Base-by-base conservation (phyloP, 2,113 vertebrate species). In the Misgurnus anguillicaudatus region DNA sequence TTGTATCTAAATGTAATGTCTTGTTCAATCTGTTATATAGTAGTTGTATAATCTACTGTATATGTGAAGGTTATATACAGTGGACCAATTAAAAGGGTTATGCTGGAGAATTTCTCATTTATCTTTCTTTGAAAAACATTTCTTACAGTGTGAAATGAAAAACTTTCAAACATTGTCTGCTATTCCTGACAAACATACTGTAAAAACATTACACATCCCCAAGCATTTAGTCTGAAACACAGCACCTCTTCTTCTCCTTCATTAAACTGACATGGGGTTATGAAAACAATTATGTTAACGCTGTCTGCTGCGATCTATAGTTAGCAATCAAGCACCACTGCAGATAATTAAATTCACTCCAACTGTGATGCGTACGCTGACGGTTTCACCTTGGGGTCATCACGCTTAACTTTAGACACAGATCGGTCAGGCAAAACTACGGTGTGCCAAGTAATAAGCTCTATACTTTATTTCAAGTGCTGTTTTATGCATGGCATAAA, bases 331-430 rank as follows among this genome's bases (percentile, higher is more conserved):
- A 79, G 75, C 75, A 78, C 65, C 77, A 70, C 69, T 64, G 79
- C 67, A 78, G 75, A 76, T 80, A 80, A 84, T 81, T 80, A 84
- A 81, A 78, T 74, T 41, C 57, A 64, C 63, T 81, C 75, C 77
- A 67, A 70, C 64, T 47, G 47, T 61, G 57, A 63, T 73, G 74
- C 61, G 45, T 39, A 7, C 48, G 41, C 62, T 77, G 79, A 70
- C 31, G 62, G 41, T 78, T 80, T 78, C 76, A 84, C 79, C 83
- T 81, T 75, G 69, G 72, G 62, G 55, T 82, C 74, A 58, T 71
- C 75, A 72, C 60, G 47, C 65, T 83, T 74, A 83, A 80, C 65
- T 42, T 57, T 58, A 83, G 65, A 76, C 62, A 53, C 38, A 66
- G 65, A 16, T 17, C 31, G 21, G 53, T 65, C 74, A 65, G 74